Percentiles rank a stretch among this genome's conserved stretches.
phyloP scores from a whole-genome alignment of 1,140 invertebrate genomes.

The Polyergus mexicanus region DNA sequence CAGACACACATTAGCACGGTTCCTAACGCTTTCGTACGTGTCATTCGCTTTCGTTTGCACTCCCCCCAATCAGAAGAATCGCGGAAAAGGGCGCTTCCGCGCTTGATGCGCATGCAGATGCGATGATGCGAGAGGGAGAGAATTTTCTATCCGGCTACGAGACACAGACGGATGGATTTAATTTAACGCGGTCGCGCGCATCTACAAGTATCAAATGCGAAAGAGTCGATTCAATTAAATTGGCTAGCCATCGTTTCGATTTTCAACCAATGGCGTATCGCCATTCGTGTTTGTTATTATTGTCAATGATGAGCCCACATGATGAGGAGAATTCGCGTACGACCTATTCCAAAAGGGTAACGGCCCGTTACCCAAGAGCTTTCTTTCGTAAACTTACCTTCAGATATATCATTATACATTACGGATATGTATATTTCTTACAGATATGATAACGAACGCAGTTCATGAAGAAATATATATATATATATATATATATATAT shows the following conservation, averaged over 20 bases:
- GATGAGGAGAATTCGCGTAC: background rate
- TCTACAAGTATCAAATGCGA: background rate
- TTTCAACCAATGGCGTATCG: conserved; percentile 18
- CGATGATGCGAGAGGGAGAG: background rate
- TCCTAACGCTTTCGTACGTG: conserved; percentile 74
- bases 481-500: background rate
- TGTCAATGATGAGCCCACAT: conserved; percentile 33
- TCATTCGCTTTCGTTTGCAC: conserved; percentile 66
- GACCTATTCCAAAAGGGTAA: conserved; percentile 33
- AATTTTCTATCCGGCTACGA: too few relatives aligned
- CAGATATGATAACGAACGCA: background rate
- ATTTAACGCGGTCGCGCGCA: background rate
- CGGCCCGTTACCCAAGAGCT: background rate
- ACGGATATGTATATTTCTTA: background rate
- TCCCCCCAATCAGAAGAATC: conserved; percentile 17
- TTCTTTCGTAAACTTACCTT: conserved; percentile 2
- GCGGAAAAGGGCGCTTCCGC: conserved; percentile 60
- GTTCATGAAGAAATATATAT: background rate
- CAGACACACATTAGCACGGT: conserved; percentile 84
- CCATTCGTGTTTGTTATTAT: conserved; percentile 42
- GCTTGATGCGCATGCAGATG: too few relatives aligned
- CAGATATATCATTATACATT: background rate
- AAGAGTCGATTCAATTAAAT: background rate
- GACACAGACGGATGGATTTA: background rate
- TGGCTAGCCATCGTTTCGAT: background rate